Percentiles rank a stretch among this genome's conserved stretches.
Conservation (phyloP, 1,140 invertebrate species). For the Phortica variegata region DNA sequence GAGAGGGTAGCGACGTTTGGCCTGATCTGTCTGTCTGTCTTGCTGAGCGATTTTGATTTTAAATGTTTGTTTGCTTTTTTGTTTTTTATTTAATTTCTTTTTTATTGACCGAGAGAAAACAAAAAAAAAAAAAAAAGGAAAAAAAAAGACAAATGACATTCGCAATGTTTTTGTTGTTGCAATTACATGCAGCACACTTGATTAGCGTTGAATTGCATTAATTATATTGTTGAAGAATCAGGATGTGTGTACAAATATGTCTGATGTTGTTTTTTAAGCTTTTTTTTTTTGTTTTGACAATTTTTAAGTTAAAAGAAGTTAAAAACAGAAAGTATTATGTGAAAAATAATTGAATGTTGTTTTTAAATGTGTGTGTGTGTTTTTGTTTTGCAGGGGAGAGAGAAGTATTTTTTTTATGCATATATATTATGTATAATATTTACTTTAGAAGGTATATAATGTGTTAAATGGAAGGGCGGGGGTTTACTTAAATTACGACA, state of each 20-base stretch:
- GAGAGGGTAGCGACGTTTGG: too few species aligned
- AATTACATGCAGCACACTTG: conserved; percentile 13
- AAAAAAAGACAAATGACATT: too few species aligned
- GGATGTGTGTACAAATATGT: conserved; percentile 1
- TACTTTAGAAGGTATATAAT: conserved; percentile 53
- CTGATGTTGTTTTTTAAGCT: conserved; percentile 5
- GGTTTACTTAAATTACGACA: conserved; percentile 73
- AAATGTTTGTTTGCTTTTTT: too few species aligned
- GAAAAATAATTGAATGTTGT: too few species aligned
- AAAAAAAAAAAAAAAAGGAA: too few species aligned
- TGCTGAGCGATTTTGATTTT: too few species aligned
- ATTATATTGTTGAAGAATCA: conserved; percentile 14
- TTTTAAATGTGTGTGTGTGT: conserved; percentile 25
- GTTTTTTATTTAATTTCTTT: too few species aligned
- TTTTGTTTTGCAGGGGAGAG: conserved; percentile 20
- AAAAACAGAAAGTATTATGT: too few species aligned
- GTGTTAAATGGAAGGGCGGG: conserved; percentile 51
- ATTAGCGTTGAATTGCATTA: conserved; percentile 10
- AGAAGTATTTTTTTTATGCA: conserved; percentile 37
- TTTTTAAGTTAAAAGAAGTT: too few species aligned
- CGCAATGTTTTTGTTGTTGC: conserved; percentile 16
- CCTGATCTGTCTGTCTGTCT: too few species aligned
- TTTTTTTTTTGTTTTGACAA: conserved; percentile 1
- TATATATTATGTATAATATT: conserved; percentile 56
- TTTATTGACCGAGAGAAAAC: too few species aligned